Base-by-base conservation (phyloP, 1,140 invertebrate species). In the Helicoverpa armigera region DNA sequence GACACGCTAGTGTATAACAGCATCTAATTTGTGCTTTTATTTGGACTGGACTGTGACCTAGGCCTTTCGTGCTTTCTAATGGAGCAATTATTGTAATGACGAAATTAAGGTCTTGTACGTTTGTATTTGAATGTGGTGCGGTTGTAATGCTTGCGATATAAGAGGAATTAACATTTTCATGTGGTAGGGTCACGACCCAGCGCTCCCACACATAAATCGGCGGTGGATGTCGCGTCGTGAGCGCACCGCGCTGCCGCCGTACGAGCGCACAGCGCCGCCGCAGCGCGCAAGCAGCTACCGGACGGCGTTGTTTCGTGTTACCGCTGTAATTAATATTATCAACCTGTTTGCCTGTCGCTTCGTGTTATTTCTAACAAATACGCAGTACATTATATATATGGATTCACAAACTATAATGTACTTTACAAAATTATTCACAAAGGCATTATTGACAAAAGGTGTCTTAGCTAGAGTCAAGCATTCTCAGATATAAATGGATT, bases 131-230 rank as follows among this genome's bases (percentile, higher is more conserved):
- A 78, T 70, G 53, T 70, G 29, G 77, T 79, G 54, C 51, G 77
- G n/a, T 53, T 31, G 43, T 69, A 79, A 79, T 79, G 63, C 65
- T 56, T 61, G 78, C 67, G 56, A 80, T 78, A 78, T 31, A 56
- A 63, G 58, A 72, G 29, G 78, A 83, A 87, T 87, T 89, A 85
- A 88, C 86, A 87, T 88, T 86, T 87, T 88, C 85, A 85, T 85
- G 82, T 85, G 65, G 53, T 67, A 63, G 76, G 85, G 81, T 88
- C 86, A 82, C 82, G 83, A 89, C 84, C 86, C 72, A 60, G 4
- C 83, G 83, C 82, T 89, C 85, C 88, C 87, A 88, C 84, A 88
- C 86, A 88, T 88, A 89, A 89, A 88, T 89, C 83, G 83, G 82
- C 82, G 75, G 81, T 65, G 74, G 85, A 82, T 88, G 87, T 88